These are phyloP conservation scores for Dendrolimus houi DNA, from an alignment of 2,888 invertebrate species.

Conservation along the genomic window DNA sequence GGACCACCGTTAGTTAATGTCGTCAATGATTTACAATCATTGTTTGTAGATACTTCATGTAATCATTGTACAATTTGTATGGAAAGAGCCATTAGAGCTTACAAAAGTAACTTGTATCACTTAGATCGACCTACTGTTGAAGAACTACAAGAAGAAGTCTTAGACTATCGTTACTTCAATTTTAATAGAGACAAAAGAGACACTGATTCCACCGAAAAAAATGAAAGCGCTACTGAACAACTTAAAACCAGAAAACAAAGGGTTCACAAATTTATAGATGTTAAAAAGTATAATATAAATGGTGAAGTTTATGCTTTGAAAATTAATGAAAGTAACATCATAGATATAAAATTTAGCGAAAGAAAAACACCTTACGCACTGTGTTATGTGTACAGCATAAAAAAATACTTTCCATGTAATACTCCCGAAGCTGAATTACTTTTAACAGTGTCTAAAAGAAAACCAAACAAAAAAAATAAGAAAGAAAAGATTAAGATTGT, in stretches of 20 bases:
- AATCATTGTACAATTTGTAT: slow-evolving; percentile 38
- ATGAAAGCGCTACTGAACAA: slow-evolving; percentile 11
- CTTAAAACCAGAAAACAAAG: slow-evolving; percentile 24
- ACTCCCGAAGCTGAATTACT: slow-evolving; percentile 33
- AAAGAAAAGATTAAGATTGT: slow-evolving; percentile 22
- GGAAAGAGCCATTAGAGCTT: slow-evolving; percentile 34
- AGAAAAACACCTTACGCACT: slow-evolving; percentile 12
- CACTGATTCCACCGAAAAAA: background rate
- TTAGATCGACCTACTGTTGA: slow-evolving; percentile 13
- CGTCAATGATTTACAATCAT: slow-evolving; percentile 23
- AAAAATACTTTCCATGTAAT: slow-evolving; percentile 39
- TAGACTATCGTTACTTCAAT: slow-evolving; percentile 14
- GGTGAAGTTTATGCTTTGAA: slow-evolving; percentile 44
- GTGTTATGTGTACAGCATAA: slow-evolving; percentile 47
- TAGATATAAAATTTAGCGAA: slow-evolving; percentile 11
- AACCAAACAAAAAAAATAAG: slow-evolving; percentile 29
- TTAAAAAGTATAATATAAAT: slow-evolving; percentile 42
- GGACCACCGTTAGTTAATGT: slow-evolving; percentile 17
- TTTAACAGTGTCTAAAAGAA: slow-evolving; percentile 27
- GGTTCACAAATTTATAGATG: slow-evolving; percentile 23
- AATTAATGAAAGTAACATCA: slow-evolving; percentile 34
- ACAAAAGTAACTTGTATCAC: slow-evolving; percentile 16
- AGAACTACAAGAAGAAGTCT: slow-evolving; percentile 23
- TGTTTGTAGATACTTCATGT: slow-evolving; percentile 33
- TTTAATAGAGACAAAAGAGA: slow-evolving; percentile 25